Conservation (phyloP, 2,113 vertebrate species). For the Vulpes vulpes region DNA sequence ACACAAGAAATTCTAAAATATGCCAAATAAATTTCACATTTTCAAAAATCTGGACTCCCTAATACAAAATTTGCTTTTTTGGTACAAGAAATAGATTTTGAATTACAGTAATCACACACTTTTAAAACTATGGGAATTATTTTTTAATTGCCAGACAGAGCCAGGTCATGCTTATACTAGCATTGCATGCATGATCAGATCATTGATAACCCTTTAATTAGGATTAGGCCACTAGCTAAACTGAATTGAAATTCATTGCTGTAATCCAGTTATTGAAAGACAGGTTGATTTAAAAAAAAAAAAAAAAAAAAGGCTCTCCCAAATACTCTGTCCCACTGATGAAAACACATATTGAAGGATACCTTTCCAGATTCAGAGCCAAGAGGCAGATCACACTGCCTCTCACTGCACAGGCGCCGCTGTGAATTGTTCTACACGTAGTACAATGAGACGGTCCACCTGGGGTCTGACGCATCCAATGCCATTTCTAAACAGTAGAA, state of each 20-base stretch:
- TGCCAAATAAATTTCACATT: not conserved
- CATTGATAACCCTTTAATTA: not conserved
- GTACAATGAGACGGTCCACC: too few relatives aligned
- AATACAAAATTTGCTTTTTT: not conserved
- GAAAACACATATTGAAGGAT: not conserved
- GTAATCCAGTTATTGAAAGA: not conserved
- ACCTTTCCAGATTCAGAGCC: not conserved
- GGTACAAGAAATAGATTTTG: not conserved
- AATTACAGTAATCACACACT: not conserved
- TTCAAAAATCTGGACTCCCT: not conserved
- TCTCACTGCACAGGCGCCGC: not conserved
- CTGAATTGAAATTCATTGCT: not conserved
- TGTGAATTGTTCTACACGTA: accelerated
- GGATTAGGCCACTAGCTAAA: not conserved
- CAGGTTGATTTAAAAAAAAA: not conserved
- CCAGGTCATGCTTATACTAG: not conserved
- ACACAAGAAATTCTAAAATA: not conserved
- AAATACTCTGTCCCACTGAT: not conserved
- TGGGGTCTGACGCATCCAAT: too few relatives aligned
- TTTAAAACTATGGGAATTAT: not conserved
- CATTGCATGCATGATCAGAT: not conserved
- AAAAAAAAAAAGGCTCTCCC: not conserved
- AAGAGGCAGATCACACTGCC: not conserved
- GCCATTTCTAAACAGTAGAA: not conserved
- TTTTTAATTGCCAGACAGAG: not conserved